These are phyloP conservation scores for Drosophila santomea DNA, from an alignment of 1,140 invertebrate species.

Conservation along the genomic window DNA sequence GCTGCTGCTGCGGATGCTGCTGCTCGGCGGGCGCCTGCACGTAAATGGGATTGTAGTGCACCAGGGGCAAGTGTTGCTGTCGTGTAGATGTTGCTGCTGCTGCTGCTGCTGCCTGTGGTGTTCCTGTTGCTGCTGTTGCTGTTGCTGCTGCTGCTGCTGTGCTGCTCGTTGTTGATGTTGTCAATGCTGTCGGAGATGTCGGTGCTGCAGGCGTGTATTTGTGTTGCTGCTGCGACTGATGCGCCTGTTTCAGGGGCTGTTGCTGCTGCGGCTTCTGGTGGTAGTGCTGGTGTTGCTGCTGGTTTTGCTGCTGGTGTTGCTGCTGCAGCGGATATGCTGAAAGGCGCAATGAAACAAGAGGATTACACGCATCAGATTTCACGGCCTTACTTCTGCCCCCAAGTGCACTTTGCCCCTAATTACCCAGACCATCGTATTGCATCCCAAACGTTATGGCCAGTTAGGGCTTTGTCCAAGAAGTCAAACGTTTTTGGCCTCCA, in stretches of 20 bases:
- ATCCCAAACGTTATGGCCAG: too few relatives aligned
- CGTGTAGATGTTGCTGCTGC: slow-evolving; percentile 36
- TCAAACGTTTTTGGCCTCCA: too few relatives aligned
- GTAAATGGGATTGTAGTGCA: slow-evolving; percentile 77
- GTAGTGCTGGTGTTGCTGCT: slow-evolving; percentile 20
- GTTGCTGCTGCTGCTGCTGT: slow-evolving; percentile 27
- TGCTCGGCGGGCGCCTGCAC: slow-evolving; percentile 61
- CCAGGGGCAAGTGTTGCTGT: slow-evolving; percentile 58
- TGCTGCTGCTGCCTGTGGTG: slow-evolving; percentile 6
- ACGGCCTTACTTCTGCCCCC: neutral
- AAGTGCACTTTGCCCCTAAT: slow-evolving; percentile 31
- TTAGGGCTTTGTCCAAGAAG: too few relatives aligned
- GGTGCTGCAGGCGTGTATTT: slow-evolving; percentile 50
- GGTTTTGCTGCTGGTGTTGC: slow-evolving; percentile 35
- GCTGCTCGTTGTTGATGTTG: slow-evolving; percentile 41
- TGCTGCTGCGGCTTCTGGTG: slow-evolving; percentile 54
- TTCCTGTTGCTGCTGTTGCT: slow-evolving; percentile 36
- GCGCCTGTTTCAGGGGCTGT: slow-evolving; percentile 35
- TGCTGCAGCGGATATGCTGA: slow-evolving; percentile 68
- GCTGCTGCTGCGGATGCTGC: slow-evolving; percentile 63
- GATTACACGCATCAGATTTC: slow-evolving; percentile 5
- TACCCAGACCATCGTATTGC: neutral
- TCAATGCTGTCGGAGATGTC: slow-evolving; percentile 39
- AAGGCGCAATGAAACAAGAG: slow-evolving; percentile 18
- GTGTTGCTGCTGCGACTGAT: slow-evolving; percentile 45